Evolutionary conservation across 2,113 vertebrate genomes (phyloP).

Genomic region (Clarias batrachus): DNA sequence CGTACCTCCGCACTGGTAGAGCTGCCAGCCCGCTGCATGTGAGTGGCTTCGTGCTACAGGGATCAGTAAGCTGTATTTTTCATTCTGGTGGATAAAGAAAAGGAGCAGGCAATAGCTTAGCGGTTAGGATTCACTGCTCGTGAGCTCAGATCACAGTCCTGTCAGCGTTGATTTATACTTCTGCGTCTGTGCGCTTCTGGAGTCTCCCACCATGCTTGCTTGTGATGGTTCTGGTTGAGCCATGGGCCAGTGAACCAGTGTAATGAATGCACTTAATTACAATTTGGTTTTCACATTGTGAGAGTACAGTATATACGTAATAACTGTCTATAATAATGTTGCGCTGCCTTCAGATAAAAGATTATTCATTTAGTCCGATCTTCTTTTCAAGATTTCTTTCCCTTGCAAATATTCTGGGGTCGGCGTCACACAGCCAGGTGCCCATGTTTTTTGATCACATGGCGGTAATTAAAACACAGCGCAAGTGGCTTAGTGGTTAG

Average conservation of each 20-base stretch:
- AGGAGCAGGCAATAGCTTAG: background rate
- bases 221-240: background rate
- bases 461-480: background rate
- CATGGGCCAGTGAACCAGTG: background rate
- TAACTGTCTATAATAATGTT: background rate
- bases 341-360: background rate
- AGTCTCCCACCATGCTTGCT: background rate
- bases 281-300: background rate
- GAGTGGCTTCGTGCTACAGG: slow-evolving; percentile 66
- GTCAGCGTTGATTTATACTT: background rate
- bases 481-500: too few species aligned
- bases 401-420: background rate
- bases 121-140: background rate
- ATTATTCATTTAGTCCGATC: too few species aligned
- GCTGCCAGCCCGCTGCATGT: slow-evolving; percentile 80
- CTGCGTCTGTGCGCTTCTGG: background rate
- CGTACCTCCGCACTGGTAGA: slow-evolving; percentile 98
- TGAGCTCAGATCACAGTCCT: background rate
- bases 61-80: background rate
- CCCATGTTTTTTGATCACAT: background rate
- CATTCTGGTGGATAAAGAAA: background rate
- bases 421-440: too few species aligned
- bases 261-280: background rate
- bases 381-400: background rate
- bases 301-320: background rate